These are phyloP conservation scores for Ricordea florida DNA, from an alignment of 92 coral and sea anemone species.

Conservation along the genomic window DNA sequence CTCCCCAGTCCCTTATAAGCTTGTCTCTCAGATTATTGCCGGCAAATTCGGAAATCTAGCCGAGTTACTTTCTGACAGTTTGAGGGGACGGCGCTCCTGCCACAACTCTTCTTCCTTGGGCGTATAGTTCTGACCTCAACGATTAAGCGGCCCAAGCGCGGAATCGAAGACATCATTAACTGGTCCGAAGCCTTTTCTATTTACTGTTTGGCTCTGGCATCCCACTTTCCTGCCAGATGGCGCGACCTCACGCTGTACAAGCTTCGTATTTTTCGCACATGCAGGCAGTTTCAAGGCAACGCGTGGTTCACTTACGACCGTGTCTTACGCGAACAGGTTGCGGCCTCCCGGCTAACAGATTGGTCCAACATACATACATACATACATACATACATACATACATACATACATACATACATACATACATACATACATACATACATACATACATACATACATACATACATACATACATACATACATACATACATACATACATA, in stretches of 20 bases:
- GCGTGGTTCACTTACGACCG: conserved; percentile 35
- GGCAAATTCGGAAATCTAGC: conserved; percentile 10
- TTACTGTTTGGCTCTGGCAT: background rate
- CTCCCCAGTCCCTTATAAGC: conserved; percentile 26
- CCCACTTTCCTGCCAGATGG: conserved; percentile 37
- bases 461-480: background rate
- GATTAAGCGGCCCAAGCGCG: background rate
- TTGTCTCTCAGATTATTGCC: conserved; percentile 22
- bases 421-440: background rate
- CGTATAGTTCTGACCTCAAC: conserved; percentile 31
- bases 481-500: no score
- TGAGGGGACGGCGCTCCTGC: background rate
- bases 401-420: no score
- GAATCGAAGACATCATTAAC: conserved; percentile 17
- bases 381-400: background rate
- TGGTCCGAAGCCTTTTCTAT: conserved; percentile 43
- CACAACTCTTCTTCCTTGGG: conserved; percentile 23
- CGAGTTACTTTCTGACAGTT: background rate
- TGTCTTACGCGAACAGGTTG: conserved; percentile 37
- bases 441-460: background rate
- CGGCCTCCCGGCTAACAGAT: background rate
- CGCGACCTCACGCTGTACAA: conserved; percentile 11
- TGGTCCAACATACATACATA: background rate
- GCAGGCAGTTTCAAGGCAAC: conserved; percentile 6
- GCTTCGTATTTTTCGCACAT: conserved; percentile 13